Base-by-base conservation (phyloP, 2,797 vertebrate species). In the Pyrrhura leucotis region DNA sequence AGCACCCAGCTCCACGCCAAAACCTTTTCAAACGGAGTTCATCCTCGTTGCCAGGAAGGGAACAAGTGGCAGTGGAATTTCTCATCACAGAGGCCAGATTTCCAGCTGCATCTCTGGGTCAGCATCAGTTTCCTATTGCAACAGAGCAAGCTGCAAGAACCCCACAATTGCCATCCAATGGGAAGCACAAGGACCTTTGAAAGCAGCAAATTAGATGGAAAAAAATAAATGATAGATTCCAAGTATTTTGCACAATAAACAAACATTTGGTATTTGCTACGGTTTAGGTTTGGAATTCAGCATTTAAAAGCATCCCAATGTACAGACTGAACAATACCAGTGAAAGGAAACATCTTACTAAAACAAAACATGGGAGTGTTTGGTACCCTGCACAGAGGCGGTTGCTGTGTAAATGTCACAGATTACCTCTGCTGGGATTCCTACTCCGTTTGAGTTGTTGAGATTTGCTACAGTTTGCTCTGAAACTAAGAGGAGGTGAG, bases 141-240 rank as follows among this genome's bases (percentile, higher is more conserved):
- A 5, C 13, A 12, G 26, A 25, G 26, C 0, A 4, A 33, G 20
- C 40, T 53, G 31, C 21, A 4, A 29, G 37, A 48, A 6, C 28
- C 3, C 19, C 16, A 0, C 2, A 5, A 2, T 8, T 50, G 26
- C 28, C 1, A 0, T 19, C 76, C 47, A 17, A 4, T 7, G 7
- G 35, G 45, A 69, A 83, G 47, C 66, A 13, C 0, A 0, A 51
- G 15, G 25, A 22, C 4, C 26, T 74, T 37, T 11, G 9, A 29
- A 74, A 85, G 14, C 0, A 7, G 29, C 56, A 23, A 4, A 7
- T 39, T 14, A 45, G 25, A 50, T 2, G 14, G 7, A 9, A 3
- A 8, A 12, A n/a, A 51, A 12, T 1, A 7, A 23, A 26, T 4
- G 2, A 25, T 1, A 5, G 2, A 9, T 90, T 65, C 22, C 4